These are phyloP conservation scores for Varanus salvator DNA, from an alignment of 2,113 vertebrate species.

Conservation along the genomic window DNA sequence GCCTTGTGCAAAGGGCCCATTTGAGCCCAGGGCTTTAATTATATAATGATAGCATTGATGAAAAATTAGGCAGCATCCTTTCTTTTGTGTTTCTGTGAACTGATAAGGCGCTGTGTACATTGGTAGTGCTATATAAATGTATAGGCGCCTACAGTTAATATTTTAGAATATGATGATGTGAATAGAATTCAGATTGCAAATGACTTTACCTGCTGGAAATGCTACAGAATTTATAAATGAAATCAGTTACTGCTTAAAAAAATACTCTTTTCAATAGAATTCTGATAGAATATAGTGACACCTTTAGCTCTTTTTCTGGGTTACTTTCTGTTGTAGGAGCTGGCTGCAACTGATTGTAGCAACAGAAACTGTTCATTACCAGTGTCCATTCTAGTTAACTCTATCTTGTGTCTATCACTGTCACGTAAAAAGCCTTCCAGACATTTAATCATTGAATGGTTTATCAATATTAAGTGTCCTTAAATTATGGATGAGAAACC, in stretches of 20 bases:
- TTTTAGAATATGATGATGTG: background rate
- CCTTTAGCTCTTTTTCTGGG: background rate
- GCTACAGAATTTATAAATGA: background rate
- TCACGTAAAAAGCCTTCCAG: background rate
- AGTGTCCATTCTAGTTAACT: background rate
- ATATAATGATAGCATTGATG: background rate
- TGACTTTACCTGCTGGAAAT: background rate
- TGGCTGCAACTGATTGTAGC: background rate
- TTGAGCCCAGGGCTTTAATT: background rate
- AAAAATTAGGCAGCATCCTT: background rate
- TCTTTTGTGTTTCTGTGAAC: background rate
- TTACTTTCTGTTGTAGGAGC: background rate
- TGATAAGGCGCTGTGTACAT: background rate
- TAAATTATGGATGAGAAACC: conserved; percentile 24
- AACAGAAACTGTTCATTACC: background rate
- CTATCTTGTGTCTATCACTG: background rate
- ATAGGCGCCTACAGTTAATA: background rate
- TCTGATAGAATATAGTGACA: background rate
- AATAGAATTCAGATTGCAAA: conserved; percentile 9
- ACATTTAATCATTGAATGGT: background rate
- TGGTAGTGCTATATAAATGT: background rate
- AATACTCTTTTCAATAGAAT: background rate
- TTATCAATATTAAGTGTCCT: conserved; percentile 31
- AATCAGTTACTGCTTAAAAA: background rate
- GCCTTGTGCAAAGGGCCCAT: background rate